Evolutionary conservation across 2,888 invertebrate genomes (phyloP), one percentile per base, ranked within the genome.

Genomic region (Imbricaverruca yamaguchii): DNA sequence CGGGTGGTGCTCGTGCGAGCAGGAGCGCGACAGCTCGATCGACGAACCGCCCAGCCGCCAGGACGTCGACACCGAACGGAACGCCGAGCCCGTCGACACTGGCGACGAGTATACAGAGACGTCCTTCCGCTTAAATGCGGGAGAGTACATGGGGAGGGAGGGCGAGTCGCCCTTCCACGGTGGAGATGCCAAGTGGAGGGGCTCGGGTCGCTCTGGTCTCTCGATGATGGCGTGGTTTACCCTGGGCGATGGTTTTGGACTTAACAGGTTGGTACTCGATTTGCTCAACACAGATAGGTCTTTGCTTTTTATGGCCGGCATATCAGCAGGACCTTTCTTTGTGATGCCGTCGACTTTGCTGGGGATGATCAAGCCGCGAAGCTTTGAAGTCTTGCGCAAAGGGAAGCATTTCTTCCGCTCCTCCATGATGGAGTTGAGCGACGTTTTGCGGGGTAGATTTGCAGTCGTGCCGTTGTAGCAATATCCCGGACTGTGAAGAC

Each of bases 351-450:
- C 89, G 55, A 89, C 87, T 83, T 90, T 90, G 85, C 95, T 95
- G 8, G 95, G 95, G 86, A 96, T 96, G 61, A 94, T 93, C 85
- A 96, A 88, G n/a, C 95, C 95, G 85, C 94, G 91, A 82, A 96
- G 88, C 87, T 95, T 96, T 39, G 39, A 39, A 39, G 39, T 39
- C 39, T 39, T 39, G 1, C 39, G 39, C 39, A 39, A 39, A 6
- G 94, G 93, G 88, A 94, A 91, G 53, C 93, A 93, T 86, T 92
- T 92, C 84, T 92, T 91, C 81, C 95, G 90, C 86, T 94, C 94
- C 87, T 95, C 95, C 85, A 93, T 91, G 84, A 95, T 88, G 84
- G 92, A 91, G 85, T 92, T 92, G 85, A 94, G 89, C 83, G 92
- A 92, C 1, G 91, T 91, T 86, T 91, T 91, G 83, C 91, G 90